Evolutionary conservation across 2,888 invertebrate species (phyloP).

Genomic region (Agrotis segetum): DNA sequence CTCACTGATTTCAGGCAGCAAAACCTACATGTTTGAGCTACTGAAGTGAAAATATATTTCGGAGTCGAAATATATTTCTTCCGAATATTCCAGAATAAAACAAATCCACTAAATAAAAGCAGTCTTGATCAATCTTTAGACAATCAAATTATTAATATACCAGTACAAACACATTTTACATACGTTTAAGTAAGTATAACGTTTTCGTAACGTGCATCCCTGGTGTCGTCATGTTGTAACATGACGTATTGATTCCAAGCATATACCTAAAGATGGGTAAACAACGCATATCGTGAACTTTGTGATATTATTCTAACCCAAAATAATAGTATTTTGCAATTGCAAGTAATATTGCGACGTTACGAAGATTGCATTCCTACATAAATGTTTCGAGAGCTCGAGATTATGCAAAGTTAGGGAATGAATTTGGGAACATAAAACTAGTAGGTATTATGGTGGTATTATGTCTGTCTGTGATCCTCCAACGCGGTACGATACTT

Average conservation of each 20-base stretch:
- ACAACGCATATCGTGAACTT: slow-evolving; percentile 21
- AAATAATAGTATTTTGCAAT: slow-evolving; percentile 9
- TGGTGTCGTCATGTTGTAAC: not conserved
- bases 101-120: no score
- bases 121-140: not conserved
- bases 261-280: slow-evolving; percentile 8
- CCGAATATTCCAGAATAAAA: not conserved
- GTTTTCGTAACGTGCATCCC: slow-evolving; percentile 23
- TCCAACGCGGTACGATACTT: not conserved
- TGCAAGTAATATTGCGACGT: not conserved
- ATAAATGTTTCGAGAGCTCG: not conserved
- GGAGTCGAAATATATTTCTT: not conserved
- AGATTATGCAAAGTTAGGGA: not conserved
- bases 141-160: no score
- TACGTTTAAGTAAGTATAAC: not conserved
- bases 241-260: slow-evolving; percentile 16
- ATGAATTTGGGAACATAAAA: not conserved
- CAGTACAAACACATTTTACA: no score
- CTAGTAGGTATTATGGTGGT: no score
- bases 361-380: not conserved
- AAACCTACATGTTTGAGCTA: no score
- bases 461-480: not conserved
- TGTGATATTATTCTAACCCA: slow-evolving; percentile 9
- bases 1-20: no score
- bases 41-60: no score